phyloP scores from a whole-genome alignment of 2,888 invertebrate genomes.

The Peribatodes rhomboidaria region DNA sequence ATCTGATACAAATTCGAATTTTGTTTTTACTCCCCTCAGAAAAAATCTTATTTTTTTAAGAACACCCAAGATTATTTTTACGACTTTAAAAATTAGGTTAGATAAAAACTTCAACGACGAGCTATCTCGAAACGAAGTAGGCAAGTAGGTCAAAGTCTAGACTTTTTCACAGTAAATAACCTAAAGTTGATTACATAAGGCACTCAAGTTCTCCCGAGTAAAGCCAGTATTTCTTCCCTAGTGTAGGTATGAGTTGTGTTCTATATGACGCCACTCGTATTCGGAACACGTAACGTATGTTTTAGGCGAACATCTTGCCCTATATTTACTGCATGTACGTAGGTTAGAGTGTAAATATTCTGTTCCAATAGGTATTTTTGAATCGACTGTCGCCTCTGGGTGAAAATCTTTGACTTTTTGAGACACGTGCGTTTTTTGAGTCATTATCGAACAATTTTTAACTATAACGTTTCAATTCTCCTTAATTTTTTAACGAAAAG shows the following conservation, averaged over 20 bases:
- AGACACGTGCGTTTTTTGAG: background rate
- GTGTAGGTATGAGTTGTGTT: constrained; percentile 44
- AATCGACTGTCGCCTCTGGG: constrained; percentile 20
- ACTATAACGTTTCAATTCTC: too few species aligned
- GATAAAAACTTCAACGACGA: background rate
- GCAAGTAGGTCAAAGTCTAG: constrained; percentile 17
- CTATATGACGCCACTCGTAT: constrained; percentile 54
- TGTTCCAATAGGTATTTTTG: constrained; percentile 25
- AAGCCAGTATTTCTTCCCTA: constrained; percentile 23
- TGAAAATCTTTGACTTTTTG: constrained; percentile 17
- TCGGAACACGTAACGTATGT: constrained; percentile 73
- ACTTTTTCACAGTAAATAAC: constrained; percentile 1
- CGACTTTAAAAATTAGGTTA: background rate
- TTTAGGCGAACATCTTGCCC: constrained; percentile 66
- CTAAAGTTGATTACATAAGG: background rate
- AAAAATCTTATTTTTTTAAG: background rate
- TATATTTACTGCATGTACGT: constrained; percentile 55
- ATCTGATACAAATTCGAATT: constrained; percentile 3
- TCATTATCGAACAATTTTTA: too few species aligned
- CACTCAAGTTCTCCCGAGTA: constrained; percentile 1
- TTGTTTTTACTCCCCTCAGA: background rate
- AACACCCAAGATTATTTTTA: background rate
- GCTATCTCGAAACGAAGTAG: background rate
- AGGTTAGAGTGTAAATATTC: constrained; percentile 34
- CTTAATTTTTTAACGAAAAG: too few species aligned